phyloP scores from a whole-genome alignment of 1,140 invertebrate genomes.

The Bicyclus anynana region DNA sequence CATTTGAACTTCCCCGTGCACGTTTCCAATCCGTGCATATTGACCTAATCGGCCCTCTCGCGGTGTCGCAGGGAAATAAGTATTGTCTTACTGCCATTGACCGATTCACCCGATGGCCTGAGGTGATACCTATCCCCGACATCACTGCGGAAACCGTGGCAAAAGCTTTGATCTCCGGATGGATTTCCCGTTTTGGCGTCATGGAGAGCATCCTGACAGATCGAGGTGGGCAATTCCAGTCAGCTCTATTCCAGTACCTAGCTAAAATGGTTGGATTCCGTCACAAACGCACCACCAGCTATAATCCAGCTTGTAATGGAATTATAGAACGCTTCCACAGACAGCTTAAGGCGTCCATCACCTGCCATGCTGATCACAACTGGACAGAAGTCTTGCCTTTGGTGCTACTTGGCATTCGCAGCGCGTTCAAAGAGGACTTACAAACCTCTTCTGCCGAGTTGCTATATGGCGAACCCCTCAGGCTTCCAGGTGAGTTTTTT shows the following conservation, averaged over 20 bases:
- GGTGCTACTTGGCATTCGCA: slow-evolving; percentile 17
- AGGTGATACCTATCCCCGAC: slow-evolving; percentile 15
- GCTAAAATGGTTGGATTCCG: slow-evolving; percentile 1
- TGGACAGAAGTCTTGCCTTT: slow-evolving; percentile 16
- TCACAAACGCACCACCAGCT: slow-evolving; percentile 7
- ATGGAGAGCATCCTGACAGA: slow-evolving; percentile 15
- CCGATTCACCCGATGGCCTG: slow-evolving; percentile 16
- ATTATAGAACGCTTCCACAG: slow-evolving; percentile 12
- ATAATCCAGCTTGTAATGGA: slow-evolving; percentile 12
- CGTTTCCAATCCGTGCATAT: slow-evolving; percentile 11
- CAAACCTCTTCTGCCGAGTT: slow-evolving; percentile 5
- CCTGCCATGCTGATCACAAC: slow-evolving; percentile 9
- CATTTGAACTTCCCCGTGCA: slow-evolving; percentile 8
- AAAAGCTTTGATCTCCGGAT: slow-evolving; percentile 13
- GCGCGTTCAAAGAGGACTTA: slow-evolving; percentile 5
- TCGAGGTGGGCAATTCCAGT: slow-evolving; percentile 20
- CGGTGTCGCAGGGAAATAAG: slow-evolving; percentile 8
- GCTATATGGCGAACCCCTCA: slow-evolving; percentile 2
- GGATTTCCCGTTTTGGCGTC: slow-evolving; percentile 19
- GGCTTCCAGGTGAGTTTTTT: slow-evolving; percentile 9
- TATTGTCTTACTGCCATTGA: slow-evolving; percentile 21
- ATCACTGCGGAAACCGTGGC: slow-evolving; percentile 21
- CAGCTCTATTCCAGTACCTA: slow-evolving; percentile 13
- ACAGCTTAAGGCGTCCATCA: slow-evolving; percentile 16
- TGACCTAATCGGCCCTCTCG: slow-evolving; percentile 19